A percentile compares a stretch with the other conserved stretches of the same genome.
phyloP scores from a whole-genome alignment of 2,797 vertebrate genomes.

The Pseudomugil gertrudae region DNA sequence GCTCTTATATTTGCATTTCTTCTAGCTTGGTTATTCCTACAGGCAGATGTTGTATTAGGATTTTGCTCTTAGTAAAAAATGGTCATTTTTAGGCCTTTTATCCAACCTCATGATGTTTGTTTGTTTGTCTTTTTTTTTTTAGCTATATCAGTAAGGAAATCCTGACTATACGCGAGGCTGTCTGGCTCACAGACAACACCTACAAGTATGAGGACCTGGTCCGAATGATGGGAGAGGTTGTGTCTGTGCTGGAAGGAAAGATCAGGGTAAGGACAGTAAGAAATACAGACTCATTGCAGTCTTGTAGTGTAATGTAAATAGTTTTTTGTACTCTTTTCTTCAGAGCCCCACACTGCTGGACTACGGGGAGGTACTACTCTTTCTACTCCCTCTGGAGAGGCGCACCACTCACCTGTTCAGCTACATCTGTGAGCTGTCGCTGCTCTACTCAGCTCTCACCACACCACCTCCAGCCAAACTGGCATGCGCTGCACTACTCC shows the following conservation, averaged over 20 bases:
- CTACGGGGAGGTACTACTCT: slow-evolving; percentile 90
- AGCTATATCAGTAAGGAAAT: slow-evolving; percentile 96
- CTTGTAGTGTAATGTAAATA: background rate
- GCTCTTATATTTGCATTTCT: background rate
- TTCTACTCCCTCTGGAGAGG: slow-evolving; percentile 81
- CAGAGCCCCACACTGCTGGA: slow-evolving; percentile 92
- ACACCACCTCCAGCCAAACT: slow-evolving; percentile 84
- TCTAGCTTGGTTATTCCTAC: background rate
- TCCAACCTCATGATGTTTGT: too few relatives aligned
- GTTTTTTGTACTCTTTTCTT: background rate
- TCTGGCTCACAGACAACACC: slow-evolving; percentile 98
- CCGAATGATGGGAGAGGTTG: slow-evolving; percentile 97
- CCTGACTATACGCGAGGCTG: slow-evolving; percentile 94
- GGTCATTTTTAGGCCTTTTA: background rate
- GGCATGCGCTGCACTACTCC: slow-evolving; percentile 88
- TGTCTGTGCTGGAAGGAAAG: slow-evolving; percentile 91
- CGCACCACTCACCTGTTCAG: slow-evolving; percentile 88
- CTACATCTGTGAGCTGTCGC: slow-evolving; percentile 94
- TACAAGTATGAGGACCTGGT: slow-evolving; percentile 98
- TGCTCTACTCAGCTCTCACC: slow-evolving; percentile 88
- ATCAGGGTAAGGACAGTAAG: slow-evolving; percentile 81
- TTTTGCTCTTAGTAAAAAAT: background rate
- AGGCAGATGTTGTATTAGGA: too few relatives aligned
- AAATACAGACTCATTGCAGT: background rate
- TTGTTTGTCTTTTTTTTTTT: background rate